These are phyloP conservation scores for Myotis findleyi DNA, from an alignment of 2,797 vertebrate species.

Conservation along the genomic window DNA sequence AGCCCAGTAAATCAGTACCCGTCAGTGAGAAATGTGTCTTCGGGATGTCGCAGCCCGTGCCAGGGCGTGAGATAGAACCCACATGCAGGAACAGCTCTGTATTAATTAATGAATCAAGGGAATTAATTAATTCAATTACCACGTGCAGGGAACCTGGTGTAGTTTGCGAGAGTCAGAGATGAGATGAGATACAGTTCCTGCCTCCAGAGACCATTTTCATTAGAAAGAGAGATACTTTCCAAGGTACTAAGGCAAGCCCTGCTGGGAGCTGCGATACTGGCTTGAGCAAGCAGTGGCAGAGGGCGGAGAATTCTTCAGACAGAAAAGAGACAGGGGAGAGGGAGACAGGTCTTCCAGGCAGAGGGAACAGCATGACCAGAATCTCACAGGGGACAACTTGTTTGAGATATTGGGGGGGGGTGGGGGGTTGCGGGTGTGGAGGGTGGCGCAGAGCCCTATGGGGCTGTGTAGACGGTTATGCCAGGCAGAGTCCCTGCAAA, in stretches of 20 bases:
- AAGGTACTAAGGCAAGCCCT: background rate
- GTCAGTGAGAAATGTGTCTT: background rate
- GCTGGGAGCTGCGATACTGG: background rate
- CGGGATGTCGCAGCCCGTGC: background rate
- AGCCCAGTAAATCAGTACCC: background rate
- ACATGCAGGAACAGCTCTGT: background rate
- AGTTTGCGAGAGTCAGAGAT: background rate
- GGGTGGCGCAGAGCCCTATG: rapidly evolving
- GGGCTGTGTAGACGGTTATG: background rate
- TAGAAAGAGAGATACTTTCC: background rate
- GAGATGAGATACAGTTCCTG: background rate
- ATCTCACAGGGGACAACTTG: background rate
- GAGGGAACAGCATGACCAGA: background rate
- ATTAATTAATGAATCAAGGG: conserved; percentile 33
- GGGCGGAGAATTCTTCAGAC: background rate
- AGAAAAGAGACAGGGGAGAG: background rate
- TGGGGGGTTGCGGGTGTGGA: background rate
- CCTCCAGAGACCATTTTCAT: background rate
- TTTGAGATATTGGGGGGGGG: background rate
- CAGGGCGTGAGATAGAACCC: background rate
- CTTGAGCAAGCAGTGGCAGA: background rate
- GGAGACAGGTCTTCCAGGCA: background rate
- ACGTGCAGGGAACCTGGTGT: background rate
- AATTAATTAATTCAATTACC: conserved; percentile 21
- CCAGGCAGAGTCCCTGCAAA: background rate